These are phyloP conservation scores for Heliothis virescens DNA, from an alignment of 1,140 invertebrate genomes.

Conservation along the genomic window DNA sequence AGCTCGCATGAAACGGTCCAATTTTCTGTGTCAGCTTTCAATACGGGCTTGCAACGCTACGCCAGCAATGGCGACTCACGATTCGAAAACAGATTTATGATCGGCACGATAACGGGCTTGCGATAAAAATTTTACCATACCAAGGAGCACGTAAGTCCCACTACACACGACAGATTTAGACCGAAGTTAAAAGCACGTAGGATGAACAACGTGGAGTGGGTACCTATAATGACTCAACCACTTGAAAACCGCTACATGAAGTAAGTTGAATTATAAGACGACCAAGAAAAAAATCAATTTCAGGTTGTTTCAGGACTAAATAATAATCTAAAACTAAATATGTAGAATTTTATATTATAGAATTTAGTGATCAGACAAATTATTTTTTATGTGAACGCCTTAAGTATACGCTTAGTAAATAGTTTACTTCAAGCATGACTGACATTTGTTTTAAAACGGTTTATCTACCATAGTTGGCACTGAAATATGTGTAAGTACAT, in stretches of 20 bases:
- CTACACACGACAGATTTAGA: conserved; percentile 45
- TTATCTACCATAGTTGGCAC: neutral
- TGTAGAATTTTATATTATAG: too few relatives aligned
- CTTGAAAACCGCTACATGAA: neutral
- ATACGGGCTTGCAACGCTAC: conserved; percentile 68
- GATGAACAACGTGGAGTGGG: neutral
- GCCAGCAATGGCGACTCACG: conserved; percentile 81
- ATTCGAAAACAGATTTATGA: conserved; percentile 86
- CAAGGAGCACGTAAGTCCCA: conserved; percentile 66
- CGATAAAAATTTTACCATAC: conserved; percentile 84
- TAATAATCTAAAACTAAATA: too few relatives aligned
- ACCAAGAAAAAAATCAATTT: too few relatives aligned
- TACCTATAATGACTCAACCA: neutral
- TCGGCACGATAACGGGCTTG: conserved; percentile 84
- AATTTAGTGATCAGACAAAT: too few relatives aligned
- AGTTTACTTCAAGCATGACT: too few relatives aligned
- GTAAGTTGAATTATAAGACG: too few relatives aligned
- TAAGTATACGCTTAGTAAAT: too few relatives aligned
- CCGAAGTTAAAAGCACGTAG: conserved; percentile 29
- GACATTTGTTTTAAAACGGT: too few relatives aligned
- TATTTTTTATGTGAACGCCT: too few relatives aligned
- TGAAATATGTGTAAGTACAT: neutral
- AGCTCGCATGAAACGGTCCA: conserved; percentile 61
- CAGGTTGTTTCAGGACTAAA: too few relatives aligned
- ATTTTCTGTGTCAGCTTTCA: conserved; percentile 59